Evolutionary conservation across 2,113 vertebrate species (phyloP), one percentile per base, ranked within the genome.

Genomic region (Xiphorhynchus elegans): DNA sequence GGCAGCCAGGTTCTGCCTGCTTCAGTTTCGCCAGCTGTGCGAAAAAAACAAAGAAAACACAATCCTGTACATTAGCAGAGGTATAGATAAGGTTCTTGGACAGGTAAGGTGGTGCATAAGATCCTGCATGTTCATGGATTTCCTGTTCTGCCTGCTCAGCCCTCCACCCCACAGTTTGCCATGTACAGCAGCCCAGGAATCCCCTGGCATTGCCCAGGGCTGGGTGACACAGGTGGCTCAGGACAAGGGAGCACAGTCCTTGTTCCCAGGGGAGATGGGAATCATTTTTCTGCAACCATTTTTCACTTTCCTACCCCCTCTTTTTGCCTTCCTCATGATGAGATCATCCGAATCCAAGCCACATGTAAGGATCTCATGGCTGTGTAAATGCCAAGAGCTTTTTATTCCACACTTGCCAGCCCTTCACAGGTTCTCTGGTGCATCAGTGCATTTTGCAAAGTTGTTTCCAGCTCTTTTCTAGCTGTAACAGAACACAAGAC

Each of bases 401-500:
- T 75, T 87, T 53, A 47, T 52, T 26, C 50, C 69, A 26, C 67
- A 2, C 63, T 83, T 90, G 84, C 53, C 93, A 97, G 68, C 80
- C 73, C 46, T 72, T 93, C 87, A 82, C 33, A n/a, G 85, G 50
- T 39, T 26, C 95, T 76, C 67, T 75, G 85, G 82, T 72, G 77
- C 85, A 69, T 37, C 89, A 63, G 23, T 73, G 93, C 67, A 59
- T 81, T 93, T 56, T 33, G 37, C 2, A 5, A 52, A 89, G 56
- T 39, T 44, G 15, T 31, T 92, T 72, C 75, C 94, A 96, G 66
- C 76, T 73, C 92, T 68, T 75, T 83, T n/a, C 59, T 84, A 75
- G 42, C 76, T 72, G 66, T 66, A 90, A 63, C 46, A 60, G 80
- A 83, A 62, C 44, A 46, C 44, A 56, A 90, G 87, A 75, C 46